Conservation (phyloP, 1,140 invertebrate species). For the Drosophila auraria region DNA sequence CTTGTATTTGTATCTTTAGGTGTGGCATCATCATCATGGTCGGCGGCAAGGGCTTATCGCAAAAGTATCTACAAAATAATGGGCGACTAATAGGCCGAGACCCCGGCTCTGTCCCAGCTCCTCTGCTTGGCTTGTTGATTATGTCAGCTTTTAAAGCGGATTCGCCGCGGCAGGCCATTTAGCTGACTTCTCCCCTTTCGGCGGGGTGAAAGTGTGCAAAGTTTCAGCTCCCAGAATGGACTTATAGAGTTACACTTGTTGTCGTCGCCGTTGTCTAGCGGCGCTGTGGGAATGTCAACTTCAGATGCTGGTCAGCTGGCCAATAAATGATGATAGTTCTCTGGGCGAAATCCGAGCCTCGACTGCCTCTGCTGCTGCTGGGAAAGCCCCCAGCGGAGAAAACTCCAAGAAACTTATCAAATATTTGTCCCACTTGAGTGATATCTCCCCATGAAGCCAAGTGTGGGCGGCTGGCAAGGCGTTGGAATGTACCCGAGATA, state of each 20-base stretch:
- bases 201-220: constrained; percentile 48
- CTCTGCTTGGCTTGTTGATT: constrained; percentile 37
- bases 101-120: constrained; percentile 13
- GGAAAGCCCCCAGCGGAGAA: neutral
- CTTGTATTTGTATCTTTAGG: constrained; percentile 69
- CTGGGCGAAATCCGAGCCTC: constrained; percentile 31
- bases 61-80: constrained; percentile 80
- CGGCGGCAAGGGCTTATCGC: constrained; percentile 69
- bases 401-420: constrained; percentile 39
- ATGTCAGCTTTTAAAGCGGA: constrained; percentile 65
- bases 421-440: constrained; percentile 49
- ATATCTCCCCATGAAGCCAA: constrained; percentile 24
- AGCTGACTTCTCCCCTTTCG: constrained; percentile 14
- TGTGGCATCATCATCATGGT: constrained; percentile 61
- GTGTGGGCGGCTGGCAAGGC: constrained; percentile 20
- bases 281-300: constrained; percentile 36
- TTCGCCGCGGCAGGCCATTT: constrained; percentile 52
- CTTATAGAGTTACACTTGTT: constrained; percentile 55
- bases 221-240: constrained; percentile 41
- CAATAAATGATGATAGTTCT: constrained; percentile 51
- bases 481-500: constrained; percentile 12
- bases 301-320: constrained; percentile 39
- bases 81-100: constrained; percentile 72
- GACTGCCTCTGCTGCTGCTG: neutral
- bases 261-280: constrained; percentile 9